phyloP scores from a whole-genome alignment of 2,797 vertebrate genomes.

The Acipenser oxyrinchus region DNA sequence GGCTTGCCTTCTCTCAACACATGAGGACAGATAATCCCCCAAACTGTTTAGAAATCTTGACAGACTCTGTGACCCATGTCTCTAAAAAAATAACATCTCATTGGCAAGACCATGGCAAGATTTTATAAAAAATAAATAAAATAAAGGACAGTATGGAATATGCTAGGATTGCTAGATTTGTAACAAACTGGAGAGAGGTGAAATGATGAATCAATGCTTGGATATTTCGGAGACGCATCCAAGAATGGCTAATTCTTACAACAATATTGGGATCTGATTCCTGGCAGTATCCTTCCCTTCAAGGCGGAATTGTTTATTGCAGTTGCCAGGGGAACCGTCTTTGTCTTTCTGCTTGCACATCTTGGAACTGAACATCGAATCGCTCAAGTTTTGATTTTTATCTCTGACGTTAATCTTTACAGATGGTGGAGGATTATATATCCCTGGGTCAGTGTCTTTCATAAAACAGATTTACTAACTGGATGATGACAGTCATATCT shows the following conservation, averaged over 20 bases:
- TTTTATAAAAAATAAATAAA: neutral
- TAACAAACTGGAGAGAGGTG: constrained; percentile 9
- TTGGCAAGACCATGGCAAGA: neutral
- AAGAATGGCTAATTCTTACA: constrained; percentile 47
- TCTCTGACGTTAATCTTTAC: constrained; percentile 25
- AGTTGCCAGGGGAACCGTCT: constrained; percentile 51
- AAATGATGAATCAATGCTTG: constrained; percentile 40
- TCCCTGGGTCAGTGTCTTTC: constrained; percentile 1
- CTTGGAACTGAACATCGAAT: constrained; percentile 14
- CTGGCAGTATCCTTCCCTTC: constrained; percentile 31
- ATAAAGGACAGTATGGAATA: neutral
- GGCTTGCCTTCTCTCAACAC: neutral
- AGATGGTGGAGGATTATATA: constrained; percentile 20
- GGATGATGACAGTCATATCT: too few relatives aligned
- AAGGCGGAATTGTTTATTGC: constrained; percentile 37
- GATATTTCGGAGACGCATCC: constrained; percentile 35
- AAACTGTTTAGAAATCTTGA: neutral
- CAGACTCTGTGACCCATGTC: neutral
- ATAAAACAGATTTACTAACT: too few relatives aligned
- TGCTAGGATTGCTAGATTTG: neutral
- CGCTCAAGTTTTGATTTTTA: constrained; percentile 29
- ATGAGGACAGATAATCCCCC: neutral
- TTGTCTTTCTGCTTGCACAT: constrained; percentile 16
- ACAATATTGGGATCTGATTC: constrained; percentile 37
- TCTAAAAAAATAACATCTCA: neutral